phyloP scores from a whole-genome alignment of 2,888 invertebrate species.

The Hemicrepidius hirtus region DNA sequence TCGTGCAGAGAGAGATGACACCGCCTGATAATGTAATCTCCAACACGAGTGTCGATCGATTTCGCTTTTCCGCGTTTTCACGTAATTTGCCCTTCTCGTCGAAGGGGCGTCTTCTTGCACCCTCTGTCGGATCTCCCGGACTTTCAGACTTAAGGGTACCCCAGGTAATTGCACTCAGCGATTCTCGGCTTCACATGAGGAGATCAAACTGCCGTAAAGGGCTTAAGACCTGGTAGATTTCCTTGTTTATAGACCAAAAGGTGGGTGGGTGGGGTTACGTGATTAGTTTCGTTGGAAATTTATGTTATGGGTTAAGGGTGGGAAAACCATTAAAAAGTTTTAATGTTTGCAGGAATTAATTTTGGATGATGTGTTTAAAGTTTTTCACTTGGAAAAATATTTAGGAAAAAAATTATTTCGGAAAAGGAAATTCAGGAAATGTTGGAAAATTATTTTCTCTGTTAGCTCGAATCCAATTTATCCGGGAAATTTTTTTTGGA shows the following conservation, averaged over 20 bases:
- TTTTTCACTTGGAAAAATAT: too few species aligned
- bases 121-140: slow-evolving; percentile 7
- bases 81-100: slow-evolving; percentile 26
- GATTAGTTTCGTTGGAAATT: not conserved
- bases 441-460: too few species aligned
- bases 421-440: too few species aligned
- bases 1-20: slow-evolving; percentile 21
- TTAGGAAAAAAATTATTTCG: too few species aligned
- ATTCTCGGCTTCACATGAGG: slow-evolving; percentile 9
- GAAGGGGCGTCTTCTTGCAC: slow-evolving; percentile 9
- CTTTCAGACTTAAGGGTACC: slow-evolving; percentile 22
- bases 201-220: slow-evolving; percentile 9
- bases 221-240: slow-evolving; percentile 4
- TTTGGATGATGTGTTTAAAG: too few species aligned
- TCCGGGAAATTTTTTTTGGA: too few species aligned
- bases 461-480: too few species aligned
- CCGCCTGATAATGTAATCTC: slow-evolving; percentile 31
- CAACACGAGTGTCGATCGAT: slow-evolving; percentile 27
- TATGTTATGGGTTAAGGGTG: too few species aligned
- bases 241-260: not conserved
- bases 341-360: too few species aligned
- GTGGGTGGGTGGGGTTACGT: not conserved
- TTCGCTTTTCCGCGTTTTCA: slow-evolving; percentile 25
- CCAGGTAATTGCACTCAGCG: slow-evolving; percentile 25
- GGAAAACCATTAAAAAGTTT: too few species aligned